These are phyloP conservation scores for Mythimna vitellina DNA, from an alignment of 2,888 invertebrate genomes.

Conservation along the genomic window DNA sequence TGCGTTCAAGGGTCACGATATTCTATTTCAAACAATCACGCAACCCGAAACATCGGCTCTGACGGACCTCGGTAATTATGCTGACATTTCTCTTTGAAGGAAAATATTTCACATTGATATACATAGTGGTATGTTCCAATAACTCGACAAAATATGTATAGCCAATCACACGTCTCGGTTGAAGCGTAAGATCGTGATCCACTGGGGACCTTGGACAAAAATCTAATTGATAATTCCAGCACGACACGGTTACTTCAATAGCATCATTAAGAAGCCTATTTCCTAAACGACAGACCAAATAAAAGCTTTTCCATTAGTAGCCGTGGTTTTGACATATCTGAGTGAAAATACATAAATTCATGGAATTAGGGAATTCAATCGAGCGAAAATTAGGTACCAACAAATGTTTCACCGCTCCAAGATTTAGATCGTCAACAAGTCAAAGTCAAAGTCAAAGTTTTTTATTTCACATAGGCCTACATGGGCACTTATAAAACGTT, in stretches of 20 bases:
- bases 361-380: neutral
- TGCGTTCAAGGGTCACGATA: too few relatives aligned
- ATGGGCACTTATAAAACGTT: too few relatives aligned
- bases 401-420: neutral
- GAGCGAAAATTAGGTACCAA: constrained; percentile 6
- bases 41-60: too few relatives aligned
- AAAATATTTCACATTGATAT: too few relatives aligned
- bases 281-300: constrained; percentile 2
- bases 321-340: neutral
- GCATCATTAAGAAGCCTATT: constrained; percentile 8
- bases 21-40: too few relatives aligned
- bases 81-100: too few relatives aligned
- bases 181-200: neutral
- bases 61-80: too few relatives aligned
- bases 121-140: too few relatives aligned
- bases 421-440: constrained; percentile 5
- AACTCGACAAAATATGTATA: too few relatives aligned
- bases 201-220: neutral
- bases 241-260: neutral
- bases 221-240: neutral
- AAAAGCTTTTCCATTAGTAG: neutral
- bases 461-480: too few relatives aligned
- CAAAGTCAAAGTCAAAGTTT: too few relatives aligned
- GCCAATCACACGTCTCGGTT: too few relatives aligned
- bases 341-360: constrained; percentile 1